These are phyloP conservation scores for Danionella dracula DNA, from an alignment of 2,797 vertebrate species.

Conservation along the genomic window DNA sequence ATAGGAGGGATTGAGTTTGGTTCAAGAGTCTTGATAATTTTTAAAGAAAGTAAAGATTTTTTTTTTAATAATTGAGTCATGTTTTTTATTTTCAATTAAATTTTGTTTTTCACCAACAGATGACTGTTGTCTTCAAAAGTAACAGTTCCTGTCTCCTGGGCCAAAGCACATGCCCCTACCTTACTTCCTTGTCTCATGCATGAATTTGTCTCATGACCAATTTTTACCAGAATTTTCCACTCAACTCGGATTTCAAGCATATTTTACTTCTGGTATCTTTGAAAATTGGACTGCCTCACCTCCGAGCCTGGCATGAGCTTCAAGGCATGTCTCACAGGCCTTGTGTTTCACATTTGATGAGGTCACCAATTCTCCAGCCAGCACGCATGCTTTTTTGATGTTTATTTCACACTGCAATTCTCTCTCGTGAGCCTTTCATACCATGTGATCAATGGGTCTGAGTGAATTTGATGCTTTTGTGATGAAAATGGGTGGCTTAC, in stretches of 20 bases:
- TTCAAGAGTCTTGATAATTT: no score
- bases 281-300: constrained; percentile 28
- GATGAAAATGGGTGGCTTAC: neutral
- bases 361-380: constrained; percentile 26
- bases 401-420: constrained; percentile 20
- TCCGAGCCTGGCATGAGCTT: constrained; percentile 11
- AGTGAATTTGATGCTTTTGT: neutral
- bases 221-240: constrained; percentile 72
- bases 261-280: constrained; percentile 35
- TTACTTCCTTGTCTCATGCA: constrained; percentile 53
- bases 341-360: constrained; percentile 38
- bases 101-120: no score
- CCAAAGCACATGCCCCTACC: constrained; percentile 64
- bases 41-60: no score
- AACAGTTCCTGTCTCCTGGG: constrained; percentile 60
- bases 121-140: no score
- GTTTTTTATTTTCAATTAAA: no score
- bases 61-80: no score
- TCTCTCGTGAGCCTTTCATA: constrained; percentile 25
- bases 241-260: constrained; percentile 56
- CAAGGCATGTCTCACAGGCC: constrained; percentile 25
- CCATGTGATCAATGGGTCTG: neutral
- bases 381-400: constrained; percentile 35
- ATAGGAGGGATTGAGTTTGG: no score
- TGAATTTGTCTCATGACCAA: constrained; percentile 49